phyloP scores from a whole-genome alignment of 2,888 invertebrate genomes.

The Nasonovia ribisnigri region DNA sequence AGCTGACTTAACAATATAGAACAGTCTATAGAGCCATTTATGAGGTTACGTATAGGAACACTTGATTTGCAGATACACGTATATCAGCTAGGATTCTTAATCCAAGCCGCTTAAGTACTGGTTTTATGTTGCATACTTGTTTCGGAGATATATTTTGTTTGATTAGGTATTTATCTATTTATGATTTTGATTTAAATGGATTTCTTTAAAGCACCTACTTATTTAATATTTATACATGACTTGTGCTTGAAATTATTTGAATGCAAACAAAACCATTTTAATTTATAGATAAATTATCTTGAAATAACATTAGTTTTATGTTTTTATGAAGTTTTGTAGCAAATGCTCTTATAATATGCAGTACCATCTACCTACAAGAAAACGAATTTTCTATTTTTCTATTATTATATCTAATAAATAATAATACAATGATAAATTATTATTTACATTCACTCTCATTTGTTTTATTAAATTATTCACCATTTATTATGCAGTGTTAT shows the following conservation, averaged over 20 bases:
- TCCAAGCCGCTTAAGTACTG: too few species aligned
- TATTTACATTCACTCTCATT: too few species aligned
- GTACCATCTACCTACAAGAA: neutral
- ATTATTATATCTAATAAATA: neutral
- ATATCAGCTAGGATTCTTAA: too few species aligned
- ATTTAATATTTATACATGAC: neutral
- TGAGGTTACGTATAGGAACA: too few species aligned
- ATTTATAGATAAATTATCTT: neutral
- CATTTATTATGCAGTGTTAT: neutral
- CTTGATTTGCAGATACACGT: too few species aligned
- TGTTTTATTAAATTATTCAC: neutral
- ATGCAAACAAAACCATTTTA: neutral
- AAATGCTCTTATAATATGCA: neutral
- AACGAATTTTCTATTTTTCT: neutral
- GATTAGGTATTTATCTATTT: neutral
- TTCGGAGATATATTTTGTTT: neutral
- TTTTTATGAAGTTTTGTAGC: neutral
- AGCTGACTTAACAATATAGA: too few species aligned
- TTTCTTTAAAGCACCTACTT: neutral
- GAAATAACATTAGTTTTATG: neutral
- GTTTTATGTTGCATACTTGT: neutral
- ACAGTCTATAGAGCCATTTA: too few species aligned
- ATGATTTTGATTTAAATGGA: neutral
- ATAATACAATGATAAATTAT: neutral
- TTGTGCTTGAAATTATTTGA: neutral